These are phyloP conservation scores for Hyppa rectilinea DNA, from an alignment of 2,888 invertebrate genomes.

Conservation along the genomic window DNA sequence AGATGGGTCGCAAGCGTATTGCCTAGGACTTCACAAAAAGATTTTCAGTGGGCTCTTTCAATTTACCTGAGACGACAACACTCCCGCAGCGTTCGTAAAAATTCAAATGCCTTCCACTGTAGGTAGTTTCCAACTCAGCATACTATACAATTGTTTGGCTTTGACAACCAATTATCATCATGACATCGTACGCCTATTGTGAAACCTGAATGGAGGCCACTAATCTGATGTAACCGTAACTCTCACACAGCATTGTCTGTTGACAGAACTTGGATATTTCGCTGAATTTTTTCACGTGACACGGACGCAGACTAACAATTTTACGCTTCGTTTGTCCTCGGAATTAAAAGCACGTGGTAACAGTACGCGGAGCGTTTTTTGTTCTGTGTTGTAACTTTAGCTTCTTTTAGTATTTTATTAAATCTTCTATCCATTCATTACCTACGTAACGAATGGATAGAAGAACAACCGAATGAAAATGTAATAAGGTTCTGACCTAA, in stretches of 20 bases:
- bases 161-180: conserved; percentile 74
- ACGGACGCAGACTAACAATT: conserved; percentile 53
- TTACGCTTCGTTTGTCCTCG: conserved; percentile 37
- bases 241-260: conserved; percentile 70
- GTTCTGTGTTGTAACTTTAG: conserved; percentile 1
- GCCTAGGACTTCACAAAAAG: conserved; percentile 17
- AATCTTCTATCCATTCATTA: too few species aligned
- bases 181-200: conserved; percentile 68
- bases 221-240: conserved; percentile 74
- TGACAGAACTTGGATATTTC: conserved; percentile 59
- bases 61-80: conserved; percentile 28
- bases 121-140: conserved; percentile 47
- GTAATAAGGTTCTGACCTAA: accelerated
- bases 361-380: conserved; percentile 16
- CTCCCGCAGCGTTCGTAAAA: conserved; percentile 40
- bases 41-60: conserved; percentile 23
- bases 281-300: conserved; percentile 58
- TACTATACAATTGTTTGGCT: conserved; percentile 64
- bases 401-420: conserved; percentile 15
- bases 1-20: conserved; percentile 13
- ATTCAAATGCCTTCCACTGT: conserved; percentile 41
- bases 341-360: conserved; percentile 44
- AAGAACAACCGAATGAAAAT: neutral
- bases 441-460: neutral
- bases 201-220: conserved; percentile 66